Base-by-base conservation (phyloP, 2,797 vertebrate species). In the Allochrocebus solatus region DNA sequence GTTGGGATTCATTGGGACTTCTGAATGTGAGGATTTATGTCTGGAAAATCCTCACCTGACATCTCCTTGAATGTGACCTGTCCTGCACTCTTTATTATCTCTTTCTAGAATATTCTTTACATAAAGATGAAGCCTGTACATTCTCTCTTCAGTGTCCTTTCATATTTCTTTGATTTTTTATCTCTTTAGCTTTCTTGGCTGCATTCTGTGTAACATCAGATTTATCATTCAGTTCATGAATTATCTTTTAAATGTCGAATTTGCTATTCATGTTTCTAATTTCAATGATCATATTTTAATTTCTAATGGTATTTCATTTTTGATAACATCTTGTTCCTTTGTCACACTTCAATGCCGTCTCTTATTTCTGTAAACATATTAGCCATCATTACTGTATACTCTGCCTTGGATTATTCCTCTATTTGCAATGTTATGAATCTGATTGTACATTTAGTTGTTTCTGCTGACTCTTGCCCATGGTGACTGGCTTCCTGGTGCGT, bases 51-150 rank as follows among this genome's bases (percentile, higher is more conserved):
- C 70, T 43, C 53, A 7, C 28, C 1, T 12, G 13, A 7, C 22
- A 10, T 26, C 36, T 80, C 88, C 53, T 43, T 21, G 48, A 17
- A 21, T 1, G 0, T 5, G 24, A 50, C 76, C 19, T 41, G 28
- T 57, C 30, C 67, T 28, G 26, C 8, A 0, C 3, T 2, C 5
- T 19, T 50, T n/a, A 41, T 33, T 41, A 12, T 46, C 4, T 64
- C 26, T 30, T 82, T 57, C 57, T 78, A 8, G 28, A n/a, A 17
- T 8, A 10, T 22, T 33, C 14, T 7, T 6, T 26, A 22, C 48
- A 33, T 8, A 8, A 55, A 7, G 21, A 2, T 17, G 0, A 11
- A 8, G 10, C 14, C 43, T 30, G 12, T 3, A 8, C 8, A 0
- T 70, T 22, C 17, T 46, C 33, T 53, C 39, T 24, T 8, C 74